Base-by-base conservation (phyloP, 1,140 invertebrate genomes). In the Littorina saxatilis region DNA sequence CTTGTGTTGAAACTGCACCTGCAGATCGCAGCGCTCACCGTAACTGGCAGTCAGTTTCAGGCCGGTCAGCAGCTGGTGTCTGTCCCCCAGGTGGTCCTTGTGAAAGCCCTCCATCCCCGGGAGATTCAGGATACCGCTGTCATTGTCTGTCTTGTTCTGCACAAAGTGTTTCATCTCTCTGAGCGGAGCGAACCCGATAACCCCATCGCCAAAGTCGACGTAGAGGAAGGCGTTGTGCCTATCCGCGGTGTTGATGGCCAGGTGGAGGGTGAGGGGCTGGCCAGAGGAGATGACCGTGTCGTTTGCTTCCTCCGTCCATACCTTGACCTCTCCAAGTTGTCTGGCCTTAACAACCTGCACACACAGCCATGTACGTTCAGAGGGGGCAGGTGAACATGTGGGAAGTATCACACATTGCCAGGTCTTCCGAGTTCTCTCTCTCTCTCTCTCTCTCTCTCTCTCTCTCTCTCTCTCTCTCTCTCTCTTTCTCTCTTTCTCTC, bases 21-120 rank as follows among this genome's bases (percentile, higher is more conserved):
- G 37, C 79, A 80, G 35, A 47, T 74, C 50, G 52, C 79, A 80
- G 4, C 79, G 50, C 23, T 80, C 79, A 0, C 79, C 79, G 52
- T 80, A 80, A 37, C 50, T 74, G n/a, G 79, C 68, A 3, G 58
- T 35, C 0, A 78, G 58, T 29, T 5, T 27, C 68, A 80, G 52
- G n/a, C 32, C 29, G 11, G 55, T 63, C 58, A 78, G 29, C 37
- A 40, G 37, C 23, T 39, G 55, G 37, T 78, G n/a, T 52, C n/a
- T 27, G 15, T n/a, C 32, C 11, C 2, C 55, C 27, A 35, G 43
- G 15, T 39, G 15, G 11, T 37, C 11, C 74, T 23, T 27, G 35
- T 73, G 43, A 4, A 27, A 23, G 17, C 3, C 7, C 5, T 9
- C 4, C 70, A 73, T 9, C 20, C 32, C 55, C 76, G 43, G 11